Percentiles rank a stretch among this genome's conserved stretches.
Evolutionary conservation across 2,113 vertebrate genomes (phyloP).

Genomic region (Brachypodius melanocephalos): DNA sequence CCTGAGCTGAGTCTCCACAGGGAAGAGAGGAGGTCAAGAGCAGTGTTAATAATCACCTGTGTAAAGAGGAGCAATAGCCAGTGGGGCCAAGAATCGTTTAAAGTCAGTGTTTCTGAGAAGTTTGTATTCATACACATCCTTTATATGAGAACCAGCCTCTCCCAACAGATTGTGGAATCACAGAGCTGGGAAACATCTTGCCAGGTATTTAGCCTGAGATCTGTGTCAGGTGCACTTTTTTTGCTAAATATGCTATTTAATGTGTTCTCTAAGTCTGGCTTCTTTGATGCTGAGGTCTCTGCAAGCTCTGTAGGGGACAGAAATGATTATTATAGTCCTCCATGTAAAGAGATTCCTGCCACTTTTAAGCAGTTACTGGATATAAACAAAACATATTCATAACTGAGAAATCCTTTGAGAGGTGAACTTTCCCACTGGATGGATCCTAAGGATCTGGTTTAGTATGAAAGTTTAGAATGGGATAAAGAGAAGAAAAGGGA

Average conservation of each 20-base stretch:
- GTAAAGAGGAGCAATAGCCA: not conserved
- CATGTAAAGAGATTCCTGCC: not conserved
- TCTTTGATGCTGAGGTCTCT: not conserved
- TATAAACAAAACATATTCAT: not conserved
- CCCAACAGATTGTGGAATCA: not conserved
- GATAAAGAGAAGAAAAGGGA: not conserved
- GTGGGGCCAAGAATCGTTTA: not conserved
- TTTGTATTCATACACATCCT: not conserved
- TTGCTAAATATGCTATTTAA: not conserved
- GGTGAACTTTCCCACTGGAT: not conserved
- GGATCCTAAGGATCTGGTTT: not conserved
- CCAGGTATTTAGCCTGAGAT: not conserved
- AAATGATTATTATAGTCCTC: not conserved
- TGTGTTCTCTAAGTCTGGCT: not conserved
- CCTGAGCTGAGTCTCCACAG: not conserved
- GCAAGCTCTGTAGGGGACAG: not conserved
- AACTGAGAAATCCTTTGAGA: not conserved
- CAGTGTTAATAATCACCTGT: constrained; percentile 35
- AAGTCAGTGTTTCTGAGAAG: not conserved
- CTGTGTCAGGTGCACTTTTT: not conserved
- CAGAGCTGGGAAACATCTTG: not conserved
- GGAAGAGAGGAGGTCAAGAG: constrained; percentile 37
- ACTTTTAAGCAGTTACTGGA: not conserved
- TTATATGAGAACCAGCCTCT: not conserved
- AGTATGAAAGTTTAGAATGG: not conserved